Conservation (phyloP, 2,113 vertebrate species). For the Triplophysa siluroides region DNA sequence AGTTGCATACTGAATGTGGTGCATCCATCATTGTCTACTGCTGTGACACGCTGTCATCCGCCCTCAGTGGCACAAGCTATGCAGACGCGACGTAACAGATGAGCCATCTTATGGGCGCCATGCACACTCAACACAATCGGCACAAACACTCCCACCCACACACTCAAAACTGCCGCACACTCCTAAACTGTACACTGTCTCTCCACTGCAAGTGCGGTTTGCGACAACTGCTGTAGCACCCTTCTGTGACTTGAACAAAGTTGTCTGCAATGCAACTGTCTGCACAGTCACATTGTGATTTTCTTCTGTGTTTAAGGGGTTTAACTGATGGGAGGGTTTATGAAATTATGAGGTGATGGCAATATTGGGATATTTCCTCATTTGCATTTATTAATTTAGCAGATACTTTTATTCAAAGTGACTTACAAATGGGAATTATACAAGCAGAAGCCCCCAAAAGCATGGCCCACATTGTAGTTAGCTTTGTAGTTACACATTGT, state of each 20-base stretch:
- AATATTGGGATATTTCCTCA: neutral
- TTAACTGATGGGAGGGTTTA: neutral
- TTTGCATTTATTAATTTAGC: too few relatives aligned
- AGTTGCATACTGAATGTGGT: conserved; percentile 78
- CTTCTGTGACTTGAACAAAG: neutral
- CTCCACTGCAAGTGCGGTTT: neutral
- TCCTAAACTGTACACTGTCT: neutral
- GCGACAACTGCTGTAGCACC: neutral
- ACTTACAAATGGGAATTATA: too few relatives aligned
- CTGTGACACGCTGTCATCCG: conserved; percentile 76
- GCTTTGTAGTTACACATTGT: too few relatives aligned
- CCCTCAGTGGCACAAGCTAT: conserved; percentile 69
- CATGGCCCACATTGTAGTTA: too few relatives aligned
- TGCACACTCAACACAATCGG: conserved; percentile 46
- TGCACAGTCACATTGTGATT: neutral
- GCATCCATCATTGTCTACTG: conserved; percentile 79
- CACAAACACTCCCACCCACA: conserved; percentile 54
- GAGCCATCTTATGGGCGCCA: conserved; percentile 71
- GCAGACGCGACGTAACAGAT: conserved; percentile 72
- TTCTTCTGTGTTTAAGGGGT: neutral
- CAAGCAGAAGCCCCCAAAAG: too few relatives aligned
- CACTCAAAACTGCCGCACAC: neutral
- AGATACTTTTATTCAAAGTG: too few relatives aligned
- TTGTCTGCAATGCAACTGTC: neutral
- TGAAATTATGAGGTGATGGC: neutral